Evolutionary conservation across 2,113 vertebrate genomes (phyloP).

Genomic region (Eptesicus fuscus): DNA sequence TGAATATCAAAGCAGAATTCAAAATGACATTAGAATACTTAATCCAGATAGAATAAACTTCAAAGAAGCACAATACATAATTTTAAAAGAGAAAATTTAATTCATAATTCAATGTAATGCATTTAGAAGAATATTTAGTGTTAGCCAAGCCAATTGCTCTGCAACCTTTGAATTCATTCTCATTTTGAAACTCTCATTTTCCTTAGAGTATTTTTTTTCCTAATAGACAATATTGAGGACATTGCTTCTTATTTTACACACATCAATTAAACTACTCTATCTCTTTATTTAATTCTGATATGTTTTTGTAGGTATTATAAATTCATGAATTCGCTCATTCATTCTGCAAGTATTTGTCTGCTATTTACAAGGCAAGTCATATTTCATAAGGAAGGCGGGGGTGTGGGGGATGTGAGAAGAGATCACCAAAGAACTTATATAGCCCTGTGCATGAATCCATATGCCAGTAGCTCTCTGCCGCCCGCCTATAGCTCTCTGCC

Average conservation of each 20-base stretch:
- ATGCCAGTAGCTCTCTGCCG: too few species aligned
- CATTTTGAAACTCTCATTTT: slow-evolving; percentile 74
- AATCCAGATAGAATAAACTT: slow-evolving; percentile 21
- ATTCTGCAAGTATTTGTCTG: not conserved
- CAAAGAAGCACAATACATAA: slow-evolving; percentile 14
- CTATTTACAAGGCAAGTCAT: not conserved
- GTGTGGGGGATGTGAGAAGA: too few species aligned
- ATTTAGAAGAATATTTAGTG: slow-evolving; percentile 42
- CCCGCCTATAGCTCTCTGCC: too few species aligned
- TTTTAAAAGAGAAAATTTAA: slow-evolving; percentile 53
- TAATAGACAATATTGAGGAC: slow-evolving; percentile 59
- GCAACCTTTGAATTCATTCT: slow-evolving; percentile 71
- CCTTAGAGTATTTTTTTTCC: slow-evolving; percentile 48
- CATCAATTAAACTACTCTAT: slow-evolving; percentile 53
- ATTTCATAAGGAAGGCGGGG: too few species aligned
- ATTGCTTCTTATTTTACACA: slow-evolving; percentile 55
- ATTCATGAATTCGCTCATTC: not conserved
- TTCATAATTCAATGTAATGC: slow-evolving; percentile 65
- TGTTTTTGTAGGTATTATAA: not conserved
- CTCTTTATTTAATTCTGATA: slow-evolving; percentile 12
- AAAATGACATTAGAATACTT: slow-evolving; percentile 31
- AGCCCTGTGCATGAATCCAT: too few species aligned
- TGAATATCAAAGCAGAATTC: slow-evolving; percentile 27
- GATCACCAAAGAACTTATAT: too few species aligned
- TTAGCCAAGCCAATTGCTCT: slow-evolving; percentile 78